A percentile compares a stretch with the other conserved stretches of the same genome.
Evolutionary conservation across 2,797 vertebrate genomes (phyloP).

Genomic region (Pseudopleuronectes americanus): DNA sequence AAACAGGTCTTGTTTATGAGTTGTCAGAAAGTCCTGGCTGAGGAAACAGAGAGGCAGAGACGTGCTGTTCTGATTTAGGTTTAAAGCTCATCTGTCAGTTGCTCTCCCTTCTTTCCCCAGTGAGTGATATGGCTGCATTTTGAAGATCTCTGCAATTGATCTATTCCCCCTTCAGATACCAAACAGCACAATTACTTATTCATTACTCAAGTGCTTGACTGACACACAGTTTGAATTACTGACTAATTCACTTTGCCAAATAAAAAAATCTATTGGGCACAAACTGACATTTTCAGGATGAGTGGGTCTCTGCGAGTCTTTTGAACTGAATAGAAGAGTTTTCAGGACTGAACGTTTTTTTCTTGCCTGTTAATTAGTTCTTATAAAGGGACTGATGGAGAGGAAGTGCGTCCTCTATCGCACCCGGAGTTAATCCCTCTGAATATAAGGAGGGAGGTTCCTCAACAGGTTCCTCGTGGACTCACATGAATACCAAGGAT

Average conservation of each 20-base stretch:
- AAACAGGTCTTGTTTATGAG: constrained; percentile 54
- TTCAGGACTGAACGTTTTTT: constrained; percentile 59
- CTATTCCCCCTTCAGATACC: constrained; percentile 49
- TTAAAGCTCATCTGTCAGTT: constrained; percentile 58
- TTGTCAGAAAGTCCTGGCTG: constrained; percentile 48
- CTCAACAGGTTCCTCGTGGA: constrained; percentile 39
- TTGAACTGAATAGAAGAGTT: constrained; percentile 63
- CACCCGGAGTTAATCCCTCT: constrained; percentile 61
- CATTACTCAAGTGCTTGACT: constrained; percentile 66
- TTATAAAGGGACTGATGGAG: constrained; percentile 62
- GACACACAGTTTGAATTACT: constrained; percentile 62
- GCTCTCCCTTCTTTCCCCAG: constrained; percentile 48
- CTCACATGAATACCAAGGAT: constrained; percentile 67
- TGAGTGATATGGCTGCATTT: constrained; percentile 56
- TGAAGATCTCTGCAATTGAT: constrained; percentile 64
- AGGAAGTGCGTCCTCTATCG: constrained; percentile 70
- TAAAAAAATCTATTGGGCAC: constrained; percentile 54
- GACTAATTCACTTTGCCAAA: constrained; percentile 66
- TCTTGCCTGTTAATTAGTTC: constrained; percentile 71
- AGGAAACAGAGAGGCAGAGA: constrained; percentile 20
- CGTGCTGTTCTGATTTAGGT: constrained; percentile 40
- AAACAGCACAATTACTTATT: constrained; percentile 73
- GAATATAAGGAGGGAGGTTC: constrained; percentile 64
- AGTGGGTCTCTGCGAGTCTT: constrained; percentile 57
- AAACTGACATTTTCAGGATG: constrained; percentile 68